Percentiles rank a stretch among this genome's conserved stretches.
Conservation (phyloP, 2,797 vertebrate genomes). For the Sebastes ruberrimus region DNA sequence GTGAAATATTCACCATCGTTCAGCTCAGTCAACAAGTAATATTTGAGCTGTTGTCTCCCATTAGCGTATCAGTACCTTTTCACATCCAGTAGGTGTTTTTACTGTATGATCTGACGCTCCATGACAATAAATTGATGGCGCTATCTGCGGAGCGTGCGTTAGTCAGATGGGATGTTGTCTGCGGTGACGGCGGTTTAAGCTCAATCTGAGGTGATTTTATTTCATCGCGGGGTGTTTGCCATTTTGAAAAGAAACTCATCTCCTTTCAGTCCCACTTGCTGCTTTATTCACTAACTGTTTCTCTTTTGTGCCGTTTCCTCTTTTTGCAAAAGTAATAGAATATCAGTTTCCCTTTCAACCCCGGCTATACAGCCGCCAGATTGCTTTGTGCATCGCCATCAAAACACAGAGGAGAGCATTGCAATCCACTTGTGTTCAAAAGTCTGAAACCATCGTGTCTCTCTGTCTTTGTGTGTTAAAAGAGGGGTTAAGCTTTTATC, state of each 20-base stretch:
- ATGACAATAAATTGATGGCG: background rate
- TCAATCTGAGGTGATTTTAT: slow-evolving; percentile 63
- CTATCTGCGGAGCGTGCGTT: slow-evolving; percentile 27
- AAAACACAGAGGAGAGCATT: slow-evolving; percentile 70
- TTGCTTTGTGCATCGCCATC: slow-evolving; percentile 77
- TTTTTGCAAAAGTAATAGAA: slow-evolving; percentile 79
- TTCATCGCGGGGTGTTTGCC: slow-evolving; percentile 58
- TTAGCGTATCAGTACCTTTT: background rate
- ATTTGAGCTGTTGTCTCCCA: slow-evolving; percentile 7
- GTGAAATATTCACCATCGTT: background rate
- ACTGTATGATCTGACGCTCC: slow-evolving; percentile 8
- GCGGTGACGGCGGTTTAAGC: slow-evolving; percentile 56
- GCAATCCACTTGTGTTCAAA: slow-evolving; percentile 77
- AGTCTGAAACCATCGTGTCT: slow-evolving; percentile 70
- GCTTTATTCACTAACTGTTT: slow-evolving; percentile 78
- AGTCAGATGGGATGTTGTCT: slow-evolving; percentile 44
- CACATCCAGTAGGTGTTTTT: slow-evolving; percentile 9
- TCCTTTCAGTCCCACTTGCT: slow-evolving; percentile 71
- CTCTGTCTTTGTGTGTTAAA: slow-evolving; percentile 71
- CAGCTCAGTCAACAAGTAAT: slow-evolving; percentile 7
- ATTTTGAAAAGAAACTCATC: slow-evolving; percentile 70
- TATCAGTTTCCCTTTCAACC: slow-evolving; percentile 77
- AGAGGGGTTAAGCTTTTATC: slow-evolving; percentile 85
- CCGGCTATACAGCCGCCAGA: slow-evolving; percentile 60
- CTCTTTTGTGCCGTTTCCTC: slow-evolving; percentile 65